Percentiles rank a stretch among this genome's conserved stretches.
phyloP scores from a whole-genome alignment of 2,888 invertebrate genomes.

The Vanessa cardui region DNA sequence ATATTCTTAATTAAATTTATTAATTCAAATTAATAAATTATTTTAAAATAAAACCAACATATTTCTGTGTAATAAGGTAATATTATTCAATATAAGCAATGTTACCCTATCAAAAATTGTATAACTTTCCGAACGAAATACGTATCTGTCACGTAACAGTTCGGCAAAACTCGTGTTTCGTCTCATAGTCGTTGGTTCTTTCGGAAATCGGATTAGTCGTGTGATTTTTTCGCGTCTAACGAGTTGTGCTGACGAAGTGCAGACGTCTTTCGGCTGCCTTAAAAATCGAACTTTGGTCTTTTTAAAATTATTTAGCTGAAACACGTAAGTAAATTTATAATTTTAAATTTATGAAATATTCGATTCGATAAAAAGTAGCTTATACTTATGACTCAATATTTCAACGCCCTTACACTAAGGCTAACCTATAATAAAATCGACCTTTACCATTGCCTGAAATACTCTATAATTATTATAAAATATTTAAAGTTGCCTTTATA shows the following conservation, averaged over 20 bases:
- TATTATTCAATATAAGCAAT: no score
- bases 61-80: no score
- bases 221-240: slow-evolving; percentile 13
- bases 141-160: no score
- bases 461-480: not conserved
- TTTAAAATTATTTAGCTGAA: slow-evolving; percentile 22
- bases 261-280: slow-evolving; percentile 1
- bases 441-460: not conserved
- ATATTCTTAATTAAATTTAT: no score
- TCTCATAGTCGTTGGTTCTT: not conserved
- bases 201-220: slow-evolving; percentile 14
- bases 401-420: slow-evolving; percentile 1
- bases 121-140: no score
- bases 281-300: slow-evolving; percentile 12
- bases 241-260: slow-evolving; percentile 15
- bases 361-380: not conserved
- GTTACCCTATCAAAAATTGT: no score
- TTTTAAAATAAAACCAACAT: no score
- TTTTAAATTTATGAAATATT: not conserved
- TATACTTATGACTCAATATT: not conserved
- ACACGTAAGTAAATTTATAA: slow-evolving; percentile 26
- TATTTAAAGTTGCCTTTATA: not conserved
- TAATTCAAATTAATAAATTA: no score
- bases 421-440: slow-evolving; percentile 2
- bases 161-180: no score